Percentiles rank a stretch among this genome's conserved stretches.
phyloP scores from a whole-genome alignment of 1,140 invertebrate genomes.

The Triops longicaudatus region DNA sequence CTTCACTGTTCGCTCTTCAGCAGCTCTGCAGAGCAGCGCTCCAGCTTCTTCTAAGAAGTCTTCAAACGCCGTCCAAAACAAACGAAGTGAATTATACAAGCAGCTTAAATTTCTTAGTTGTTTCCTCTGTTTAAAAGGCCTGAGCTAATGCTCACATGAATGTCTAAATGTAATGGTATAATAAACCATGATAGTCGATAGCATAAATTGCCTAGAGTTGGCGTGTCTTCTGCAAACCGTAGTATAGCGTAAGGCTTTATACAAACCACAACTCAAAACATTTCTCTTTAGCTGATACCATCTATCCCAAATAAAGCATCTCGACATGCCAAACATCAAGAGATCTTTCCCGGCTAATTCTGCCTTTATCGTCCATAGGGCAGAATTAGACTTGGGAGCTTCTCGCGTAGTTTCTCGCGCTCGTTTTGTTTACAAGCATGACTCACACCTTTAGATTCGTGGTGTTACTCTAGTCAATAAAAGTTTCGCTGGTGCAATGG shows the following conservation, averaged over 20 bases:
- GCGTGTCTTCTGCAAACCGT: no score
- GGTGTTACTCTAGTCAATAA: constrained; percentile 12
- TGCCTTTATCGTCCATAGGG: constrained; percentile 2
- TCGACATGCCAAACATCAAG: not conserved
- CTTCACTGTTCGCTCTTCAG: no score
- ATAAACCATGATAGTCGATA: no score
- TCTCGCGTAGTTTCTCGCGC: constrained; percentile 4
- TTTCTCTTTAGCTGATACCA: not conserved
- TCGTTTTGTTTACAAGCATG: constrained; percentile 1
- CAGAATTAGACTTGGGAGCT: constrained; percentile 7
- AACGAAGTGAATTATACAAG: no score
- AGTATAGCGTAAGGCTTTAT: not conserved
- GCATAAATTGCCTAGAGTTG: no score
- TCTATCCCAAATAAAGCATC: constrained; percentile 8
- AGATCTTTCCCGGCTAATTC: not conserved
- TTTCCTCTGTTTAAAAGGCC: no score
- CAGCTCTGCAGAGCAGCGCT: no score
- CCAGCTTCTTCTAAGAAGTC: no score
- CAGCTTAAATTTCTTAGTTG: no score
- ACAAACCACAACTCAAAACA: not conserved
- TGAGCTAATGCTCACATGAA: no score
- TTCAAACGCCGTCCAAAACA: no score
- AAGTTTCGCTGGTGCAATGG: not conserved
- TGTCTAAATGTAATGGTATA: no score
- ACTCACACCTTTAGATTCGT: constrained; percentile 8